These are phyloP conservation scores for Glaucomys volans DNA, from an alignment of 2,113 vertebrate species.

Conservation along the genomic window DNA sequence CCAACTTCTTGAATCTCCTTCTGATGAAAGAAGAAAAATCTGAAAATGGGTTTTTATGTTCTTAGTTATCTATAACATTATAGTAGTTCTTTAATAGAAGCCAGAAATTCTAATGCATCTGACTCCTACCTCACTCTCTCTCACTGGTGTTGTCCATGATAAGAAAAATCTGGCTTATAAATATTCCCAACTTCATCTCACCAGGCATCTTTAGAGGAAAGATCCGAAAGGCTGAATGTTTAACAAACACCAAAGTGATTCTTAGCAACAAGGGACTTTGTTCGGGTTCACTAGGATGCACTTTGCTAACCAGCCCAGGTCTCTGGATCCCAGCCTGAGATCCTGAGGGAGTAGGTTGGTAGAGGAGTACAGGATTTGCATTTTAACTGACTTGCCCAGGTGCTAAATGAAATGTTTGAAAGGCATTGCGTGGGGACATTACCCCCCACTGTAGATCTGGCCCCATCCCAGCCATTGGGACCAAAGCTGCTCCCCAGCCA, in stretches of 20 bases:
- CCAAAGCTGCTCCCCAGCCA: slow-evolving; percentile 33
- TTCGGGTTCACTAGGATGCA: not conserved
- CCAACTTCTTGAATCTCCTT: not conserved
- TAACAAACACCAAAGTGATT: not conserved
- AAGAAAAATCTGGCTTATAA: not conserved
- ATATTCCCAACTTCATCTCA: not conserved
- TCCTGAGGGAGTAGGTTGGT: not conserved
- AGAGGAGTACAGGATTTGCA: not conserved
- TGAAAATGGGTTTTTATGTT: not conserved
- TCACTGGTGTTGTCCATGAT: not conserved
- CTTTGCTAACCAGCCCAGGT: not conserved
- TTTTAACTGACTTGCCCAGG: not conserved
- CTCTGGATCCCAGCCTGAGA: not conserved
- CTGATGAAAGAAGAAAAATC: not conserved
- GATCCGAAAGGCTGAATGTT: not conserved
- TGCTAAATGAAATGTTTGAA: not conserved
- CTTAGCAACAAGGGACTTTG: not conserved
- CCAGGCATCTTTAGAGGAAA: not conserved
- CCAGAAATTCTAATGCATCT: not conserved
- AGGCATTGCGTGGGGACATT: not conserved
- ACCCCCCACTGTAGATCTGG: not conserved
- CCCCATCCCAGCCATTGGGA: not conserved
- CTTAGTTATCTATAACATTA: slow-evolving; percentile 3
- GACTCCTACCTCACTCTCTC: not conserved
- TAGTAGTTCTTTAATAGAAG: not conserved